Percentiles rank a stretch among this genome's conserved stretches.
Conservation (phyloP, 2,888 invertebrate species). For the Drosophila picticornis region DNA sequence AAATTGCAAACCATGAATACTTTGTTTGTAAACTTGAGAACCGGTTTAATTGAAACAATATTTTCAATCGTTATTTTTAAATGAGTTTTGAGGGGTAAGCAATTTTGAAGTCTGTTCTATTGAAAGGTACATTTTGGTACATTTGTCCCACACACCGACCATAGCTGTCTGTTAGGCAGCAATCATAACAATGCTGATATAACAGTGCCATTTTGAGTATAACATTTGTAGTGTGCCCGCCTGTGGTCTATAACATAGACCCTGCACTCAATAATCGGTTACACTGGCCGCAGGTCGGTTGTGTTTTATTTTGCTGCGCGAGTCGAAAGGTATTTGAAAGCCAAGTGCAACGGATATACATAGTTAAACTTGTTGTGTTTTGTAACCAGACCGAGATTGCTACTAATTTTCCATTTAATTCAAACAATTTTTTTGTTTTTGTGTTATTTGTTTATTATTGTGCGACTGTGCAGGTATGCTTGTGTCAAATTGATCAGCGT, state of each 20-base stretch:
- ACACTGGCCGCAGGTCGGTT: conserved; percentile 54
- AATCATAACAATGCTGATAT: neutral
- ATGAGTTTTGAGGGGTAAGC: neutral
- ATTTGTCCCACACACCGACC: neutral
- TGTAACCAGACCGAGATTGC: conserved; percentile 29
- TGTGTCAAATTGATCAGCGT: conserved; percentile 1
- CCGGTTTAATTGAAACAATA: neutral
- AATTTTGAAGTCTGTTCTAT: neutral
- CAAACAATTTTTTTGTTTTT: conserved; percentile 1
- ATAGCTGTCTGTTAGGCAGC: neutral
- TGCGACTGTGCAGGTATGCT: conserved; percentile 11
- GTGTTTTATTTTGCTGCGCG: conserved; percentile 28
- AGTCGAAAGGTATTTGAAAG: conserved; percentile 41
- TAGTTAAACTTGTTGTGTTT: conserved; percentile 19
- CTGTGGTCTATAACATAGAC: neutral
- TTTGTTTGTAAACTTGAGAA: neutral
- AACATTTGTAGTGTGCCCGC: conserved; percentile 15
- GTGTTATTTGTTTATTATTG: conserved; percentile 1
- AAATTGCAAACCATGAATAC: conserved; percentile 1
- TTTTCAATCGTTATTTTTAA: neutral
- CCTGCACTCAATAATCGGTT: conserved; percentile 45
- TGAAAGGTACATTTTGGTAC: neutral
- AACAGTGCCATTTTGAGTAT: conserved; percentile 31
- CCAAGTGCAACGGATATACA: conserved; percentile 43
- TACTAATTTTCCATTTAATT: conserved; percentile 21